Conservation (phyloP, 2,888 invertebrate species). For the Cosmopolites sordidus region DNA sequence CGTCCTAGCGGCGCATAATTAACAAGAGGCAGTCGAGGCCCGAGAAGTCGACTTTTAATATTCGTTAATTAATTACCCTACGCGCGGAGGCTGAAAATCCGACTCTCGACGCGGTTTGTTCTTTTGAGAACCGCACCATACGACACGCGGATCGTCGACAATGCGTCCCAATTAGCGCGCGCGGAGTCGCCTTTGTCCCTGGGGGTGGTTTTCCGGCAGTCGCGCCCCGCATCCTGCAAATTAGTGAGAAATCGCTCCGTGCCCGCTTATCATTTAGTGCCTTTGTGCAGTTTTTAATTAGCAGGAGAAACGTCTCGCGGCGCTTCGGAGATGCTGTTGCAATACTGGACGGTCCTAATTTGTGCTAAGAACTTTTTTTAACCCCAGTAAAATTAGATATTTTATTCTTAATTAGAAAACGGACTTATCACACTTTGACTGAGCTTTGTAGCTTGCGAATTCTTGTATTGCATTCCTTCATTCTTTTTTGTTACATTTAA, state of each 20-base stretch:
- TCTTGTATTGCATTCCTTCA: too few species aligned
- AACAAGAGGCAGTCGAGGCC: neutral
- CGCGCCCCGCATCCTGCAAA: constrained; percentile 28
- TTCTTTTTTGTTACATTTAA: too few species aligned
- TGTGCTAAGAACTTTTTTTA: too few species aligned
- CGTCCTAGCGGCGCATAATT: neutral
- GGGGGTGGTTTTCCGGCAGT: constrained; percentile 32
- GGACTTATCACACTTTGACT: too few species aligned
- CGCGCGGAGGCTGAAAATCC: constrained; percentile 26
- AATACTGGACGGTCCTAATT: too few species aligned
- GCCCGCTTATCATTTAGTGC: constrained; percentile 38
- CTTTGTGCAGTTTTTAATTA: constrained; percentile 46
- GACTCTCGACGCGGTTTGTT: constrained; percentile 37
- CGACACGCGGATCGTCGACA: constrained; percentile 38
- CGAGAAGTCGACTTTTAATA: neutral
- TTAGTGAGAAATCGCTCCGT: constrained; percentile 37
- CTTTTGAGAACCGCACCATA: constrained; percentile 38
- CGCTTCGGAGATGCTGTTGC: too few species aligned
- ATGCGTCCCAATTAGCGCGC: constrained; percentile 39
- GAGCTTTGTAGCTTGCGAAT: too few species aligned
- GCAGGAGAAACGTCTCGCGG: constrained; percentile 41
- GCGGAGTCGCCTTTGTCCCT: constrained; percentile 37
- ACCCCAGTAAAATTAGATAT: too few species aligned
- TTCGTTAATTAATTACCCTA: constrained; percentile 1
- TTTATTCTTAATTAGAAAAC: too few species aligned